Conservation (phyloP, 1,140 invertebrate genomes). For the Metopolophium dirhodum region DNA sequence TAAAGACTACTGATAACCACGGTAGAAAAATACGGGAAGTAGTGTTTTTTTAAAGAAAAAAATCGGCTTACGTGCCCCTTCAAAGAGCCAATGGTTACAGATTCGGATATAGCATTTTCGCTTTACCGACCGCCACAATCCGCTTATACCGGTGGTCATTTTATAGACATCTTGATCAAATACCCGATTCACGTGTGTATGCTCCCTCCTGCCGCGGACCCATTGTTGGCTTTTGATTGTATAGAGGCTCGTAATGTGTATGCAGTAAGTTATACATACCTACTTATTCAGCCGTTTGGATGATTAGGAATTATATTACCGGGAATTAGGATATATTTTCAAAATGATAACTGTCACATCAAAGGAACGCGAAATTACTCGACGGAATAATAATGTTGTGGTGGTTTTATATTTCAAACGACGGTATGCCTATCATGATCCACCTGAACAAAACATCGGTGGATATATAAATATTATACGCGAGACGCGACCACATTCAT, state of each 20-base stretch:
- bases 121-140: not conserved
- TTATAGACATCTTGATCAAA: constrained; percentile 25
- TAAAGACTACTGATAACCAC: not conserved
- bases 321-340: not conserved
- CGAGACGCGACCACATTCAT: not conserved
- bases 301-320: not conserved
- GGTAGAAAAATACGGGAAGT: not conserved
- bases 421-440: not conserved
- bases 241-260: not conserved
- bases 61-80: not conserved
- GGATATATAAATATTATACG: not conserved
- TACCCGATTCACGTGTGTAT: not conserved
- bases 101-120: not conserved
- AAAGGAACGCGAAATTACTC: not conserved
- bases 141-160: not conserved
- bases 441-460: not conserved
- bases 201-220: too few relatives aligned
- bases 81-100: not conserved
- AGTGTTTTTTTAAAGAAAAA: not conserved
- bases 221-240: not conserved
- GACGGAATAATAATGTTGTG: not conserved
- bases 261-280: not conserved
- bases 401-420: not conserved
- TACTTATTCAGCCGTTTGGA: not conserved
- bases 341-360: not conserved